These are phyloP conservation scores for Eutolmus rufibarbis DNA, from an alignment of 2,888 invertebrate species.

Conservation along the genomic window DNA sequence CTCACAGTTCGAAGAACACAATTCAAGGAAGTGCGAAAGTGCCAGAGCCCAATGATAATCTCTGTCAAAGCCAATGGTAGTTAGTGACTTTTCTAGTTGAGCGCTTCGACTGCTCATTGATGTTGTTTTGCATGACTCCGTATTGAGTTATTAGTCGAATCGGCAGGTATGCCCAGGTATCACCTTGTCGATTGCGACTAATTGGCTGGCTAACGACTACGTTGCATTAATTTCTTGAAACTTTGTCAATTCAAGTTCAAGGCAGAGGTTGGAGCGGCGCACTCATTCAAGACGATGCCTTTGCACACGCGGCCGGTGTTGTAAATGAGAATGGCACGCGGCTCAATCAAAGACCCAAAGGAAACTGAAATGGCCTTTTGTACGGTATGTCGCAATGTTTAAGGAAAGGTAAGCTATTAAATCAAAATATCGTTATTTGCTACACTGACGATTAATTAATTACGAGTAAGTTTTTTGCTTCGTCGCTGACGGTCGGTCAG, in stretches of 20 bases:
- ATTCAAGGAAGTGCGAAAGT: conserved; percentile 30
- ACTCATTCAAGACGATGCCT: not conserved
- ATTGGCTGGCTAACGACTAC: conserved; percentile 11
- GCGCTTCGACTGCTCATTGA: not conserved
- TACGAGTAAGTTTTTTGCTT: not conserved
- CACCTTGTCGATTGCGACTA: conserved; percentile 8
- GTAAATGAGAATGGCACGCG: not conserved
- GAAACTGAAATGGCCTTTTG: not conserved
- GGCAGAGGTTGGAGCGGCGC: not conserved
- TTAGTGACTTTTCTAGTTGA: conserved; percentile 7
- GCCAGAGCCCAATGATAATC: not conserved
- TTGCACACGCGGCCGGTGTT: not conserved
- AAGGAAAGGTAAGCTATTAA: not conserved
- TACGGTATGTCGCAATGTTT: not conserved
- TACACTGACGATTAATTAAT: not conserved
- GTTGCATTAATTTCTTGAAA: conserved; percentile 29
- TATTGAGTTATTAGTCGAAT: not conserved
- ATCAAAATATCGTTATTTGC: not conserved
- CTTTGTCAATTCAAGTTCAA: conserved; percentile 37
- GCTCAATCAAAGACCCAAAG: not conserved
- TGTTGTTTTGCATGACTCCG: conserved; percentile 2
- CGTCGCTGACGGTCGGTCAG: not conserved
- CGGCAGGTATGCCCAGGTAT: not conserved
- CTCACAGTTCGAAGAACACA: not conserved
- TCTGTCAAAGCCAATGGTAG: conserved; percentile 13